Evolutionary conservation across 2,113 vertebrate species (phyloP), one percentile per base, ranked within the genome.

Genomic region (Nanorana parkeri): DNA sequence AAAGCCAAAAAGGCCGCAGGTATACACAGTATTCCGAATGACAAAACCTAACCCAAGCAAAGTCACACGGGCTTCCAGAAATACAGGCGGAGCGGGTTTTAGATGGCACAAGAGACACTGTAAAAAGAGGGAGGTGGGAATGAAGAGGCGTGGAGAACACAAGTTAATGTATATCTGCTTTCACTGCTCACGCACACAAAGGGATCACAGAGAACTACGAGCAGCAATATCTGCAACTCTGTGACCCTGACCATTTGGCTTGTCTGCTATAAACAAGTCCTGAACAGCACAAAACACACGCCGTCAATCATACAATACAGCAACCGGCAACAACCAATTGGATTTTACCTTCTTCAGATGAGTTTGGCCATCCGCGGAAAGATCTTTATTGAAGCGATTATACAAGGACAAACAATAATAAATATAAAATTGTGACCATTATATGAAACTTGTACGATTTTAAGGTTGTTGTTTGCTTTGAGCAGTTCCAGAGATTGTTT

Each of bases 51-150:
- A 60, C 10, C 20, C 58, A 60, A 8, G 47, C 20, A n/a, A 19
- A 21, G 54, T 74, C 54, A 29, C 69, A 15, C 17, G 15, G 21
- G 8, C 54, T 69, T 47, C 77, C 24, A 51, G 66, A 80, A 80
- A 61, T 80, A 79, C 77, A 79, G 54, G 77, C 66, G 26, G 60
- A 68, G 54, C 51, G 65, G 60, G 77, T 80, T 80, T 41, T 61
- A 8, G 21, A 61, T 51, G 65, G 77, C 65, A 78, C 24, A 68
- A 6, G 64, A 24, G 26, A 41, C 17, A 21, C 19, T 1, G 26
- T 21, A 19, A 21, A 24, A 17, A 17, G 60, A 16, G 61, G 76
- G 19, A 26, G 63, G 51, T 21, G 64, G 16, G 55, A 60, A 75
- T 36, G 72, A 13, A 17, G 28, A 61, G 63, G n/a, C 23, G 11